Evolutionary conservation across 2,888 invertebrate species (phyloP).

Genomic region (Ochlodes sylvanus): DNA sequence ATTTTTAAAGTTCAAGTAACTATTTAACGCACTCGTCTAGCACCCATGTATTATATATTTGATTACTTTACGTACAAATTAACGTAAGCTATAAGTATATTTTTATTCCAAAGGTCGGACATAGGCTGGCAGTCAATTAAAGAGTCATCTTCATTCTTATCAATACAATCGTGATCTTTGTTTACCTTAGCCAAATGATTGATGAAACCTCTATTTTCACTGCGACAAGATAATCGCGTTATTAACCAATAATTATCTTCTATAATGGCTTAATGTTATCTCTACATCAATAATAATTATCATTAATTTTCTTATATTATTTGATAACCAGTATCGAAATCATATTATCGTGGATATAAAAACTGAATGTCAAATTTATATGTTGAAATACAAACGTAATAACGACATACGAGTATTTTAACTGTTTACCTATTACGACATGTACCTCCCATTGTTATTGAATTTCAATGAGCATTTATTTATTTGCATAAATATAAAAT

Average conservation of each 20-base stretch:
- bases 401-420: background rate
- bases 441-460: slow-evolving; percentile 8
- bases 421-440: background rate
- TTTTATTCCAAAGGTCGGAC: slow-evolving; percentile 29
- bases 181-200: slow-evolving; percentile 48
- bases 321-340: background rate
- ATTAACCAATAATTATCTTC: slow-evolving; percentile 34
- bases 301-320: slow-evolving; percentile 3
- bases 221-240: slow-evolving; percentile 43
- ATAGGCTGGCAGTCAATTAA: slow-evolving; percentile 34
- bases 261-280: slow-evolving; percentile 30
- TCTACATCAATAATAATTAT: slow-evolving; percentile 21
- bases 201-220: slow-evolving; percentile 48
- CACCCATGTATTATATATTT: background rate
- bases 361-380: background rate
- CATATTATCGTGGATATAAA: background rate
- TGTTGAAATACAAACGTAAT: background rate
- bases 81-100: slow-evolving; percentile 41
- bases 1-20: too few relatives aligned
- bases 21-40: too few relatives aligned
- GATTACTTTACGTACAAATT: slow-evolving; percentile 9
- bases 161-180: slow-evolving; percentile 49
- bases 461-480: slow-evolving; percentile 1
- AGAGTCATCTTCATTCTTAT: slow-evolving; percentile 36
- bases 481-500: slow-evolving; percentile 3